Evolutionary conservation across 1,140 invertebrate species (phyloP).

Genomic region (Ceratina australensis): DNA sequence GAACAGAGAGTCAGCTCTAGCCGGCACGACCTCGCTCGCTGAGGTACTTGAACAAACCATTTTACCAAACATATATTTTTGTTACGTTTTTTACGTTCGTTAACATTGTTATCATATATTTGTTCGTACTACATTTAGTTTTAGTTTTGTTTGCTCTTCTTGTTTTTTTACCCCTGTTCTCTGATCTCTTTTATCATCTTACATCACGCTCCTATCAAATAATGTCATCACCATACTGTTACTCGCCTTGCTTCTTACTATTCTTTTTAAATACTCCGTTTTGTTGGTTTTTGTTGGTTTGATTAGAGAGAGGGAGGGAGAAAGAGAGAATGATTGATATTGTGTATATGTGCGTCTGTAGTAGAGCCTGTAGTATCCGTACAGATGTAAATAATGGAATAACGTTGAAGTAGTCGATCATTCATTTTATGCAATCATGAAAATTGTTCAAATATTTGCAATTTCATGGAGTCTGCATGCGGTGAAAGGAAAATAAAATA

Average conservation of each 20-base stretch:
- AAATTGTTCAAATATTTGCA: too few species aligned
- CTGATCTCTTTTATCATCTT: constrained; percentile 8
- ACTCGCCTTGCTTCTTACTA: constrained; percentile 12
- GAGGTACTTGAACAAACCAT: constrained; percentile 70
- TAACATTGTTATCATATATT: constrained; percentile 5
- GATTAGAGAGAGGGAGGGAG: neutral
- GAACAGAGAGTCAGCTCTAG: constrained; percentile 75
- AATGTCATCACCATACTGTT: neutral
- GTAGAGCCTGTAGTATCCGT: too few species aligned
- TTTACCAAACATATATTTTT: constrained; percentile 59
- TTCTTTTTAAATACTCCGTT: neutral
- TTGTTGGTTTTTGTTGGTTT: neutral
- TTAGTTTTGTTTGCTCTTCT: neutral
- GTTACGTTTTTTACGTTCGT: constrained; percentile 59
- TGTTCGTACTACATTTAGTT: neutral
- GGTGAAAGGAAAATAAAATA: too few species aligned
- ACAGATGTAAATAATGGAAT: too few species aligned
- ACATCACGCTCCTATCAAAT: neutral
- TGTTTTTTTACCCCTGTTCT: neutral
- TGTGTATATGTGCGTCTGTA: constrained; percentile 1
- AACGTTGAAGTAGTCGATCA: too few species aligned
- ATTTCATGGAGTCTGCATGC: too few species aligned
- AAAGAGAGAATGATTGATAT: constrained; percentile 24
- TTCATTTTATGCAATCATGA: too few species aligned
- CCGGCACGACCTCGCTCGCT: constrained; percentile 75